Conservation (phyloP, 2,888 invertebrate species). For the Ischnus inquisitorius region DNA sequence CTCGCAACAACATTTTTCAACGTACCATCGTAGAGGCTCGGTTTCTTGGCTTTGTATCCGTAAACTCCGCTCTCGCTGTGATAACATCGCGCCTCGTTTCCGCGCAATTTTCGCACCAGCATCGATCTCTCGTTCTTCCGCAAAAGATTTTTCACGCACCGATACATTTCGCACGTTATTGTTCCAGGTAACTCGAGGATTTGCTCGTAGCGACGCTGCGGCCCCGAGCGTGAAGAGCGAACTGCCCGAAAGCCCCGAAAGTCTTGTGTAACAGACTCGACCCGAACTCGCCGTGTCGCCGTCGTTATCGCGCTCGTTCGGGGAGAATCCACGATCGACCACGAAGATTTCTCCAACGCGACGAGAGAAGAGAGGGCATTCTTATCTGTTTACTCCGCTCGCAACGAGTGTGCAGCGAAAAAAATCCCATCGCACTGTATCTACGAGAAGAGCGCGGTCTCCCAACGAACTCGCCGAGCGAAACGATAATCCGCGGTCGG, state of each 20-base stretch:
- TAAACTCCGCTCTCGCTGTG: slow-evolving; percentile 88
- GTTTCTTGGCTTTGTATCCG: slow-evolving; percentile 87
- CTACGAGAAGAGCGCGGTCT: not conserved
- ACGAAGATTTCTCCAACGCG: slow-evolving; percentile 25
- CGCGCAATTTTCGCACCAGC: slow-evolving; percentile 38
- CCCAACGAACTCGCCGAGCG: not conserved
- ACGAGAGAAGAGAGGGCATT: slow-evolving; percentile 3
- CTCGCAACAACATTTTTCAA: slow-evolving; percentile 15
- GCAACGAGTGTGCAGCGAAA: not conserved
- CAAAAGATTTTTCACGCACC: slow-evolving; percentile 52
- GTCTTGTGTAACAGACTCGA: slow-evolving; percentile 53
- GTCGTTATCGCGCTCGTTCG: too few species aligned
- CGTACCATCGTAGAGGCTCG: slow-evolving; percentile 78
- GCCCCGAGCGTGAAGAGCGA: slow-evolving; percentile 24
- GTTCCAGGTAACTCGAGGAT: not conserved
- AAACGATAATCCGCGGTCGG: not conserved
- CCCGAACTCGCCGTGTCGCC: slow-evolving; percentile 36
- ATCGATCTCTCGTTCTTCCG: slow-evolving; percentile 2
- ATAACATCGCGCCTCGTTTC: slow-evolving; percentile 85
- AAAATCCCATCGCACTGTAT: not conserved
- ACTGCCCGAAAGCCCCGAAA: slow-evolving; percentile 59
- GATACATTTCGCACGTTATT: slow-evolving; percentile 69
- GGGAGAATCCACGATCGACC: slow-evolving; percentile 18
- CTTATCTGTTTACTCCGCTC: slow-evolving; percentile 68
- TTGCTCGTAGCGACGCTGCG: not conserved